These are phyloP conservation scores for Zygogramma bicolorata DNA, from an alignment of 2,888 invertebrate genomes.

Conservation along the genomic window DNA sequence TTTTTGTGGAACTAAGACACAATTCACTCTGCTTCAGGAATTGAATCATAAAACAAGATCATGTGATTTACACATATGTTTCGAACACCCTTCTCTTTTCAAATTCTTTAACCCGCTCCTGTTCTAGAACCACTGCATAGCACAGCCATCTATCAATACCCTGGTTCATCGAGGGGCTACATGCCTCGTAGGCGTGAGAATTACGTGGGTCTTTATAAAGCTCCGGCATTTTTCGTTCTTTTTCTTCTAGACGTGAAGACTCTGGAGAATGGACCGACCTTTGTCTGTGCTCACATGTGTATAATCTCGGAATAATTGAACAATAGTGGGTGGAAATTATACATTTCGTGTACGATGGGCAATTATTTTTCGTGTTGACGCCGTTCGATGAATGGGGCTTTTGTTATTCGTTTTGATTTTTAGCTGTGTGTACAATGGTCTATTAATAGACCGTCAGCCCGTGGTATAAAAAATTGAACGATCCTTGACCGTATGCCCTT, in stretches of 20 bases:
- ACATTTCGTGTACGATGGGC: slow-evolving; percentile 9
- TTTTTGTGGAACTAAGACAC: too few relatives aligned
- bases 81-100: too few relatives aligned
- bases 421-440: slow-evolving; percentile 10
- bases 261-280: slow-evolving; percentile 23
- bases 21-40: too few relatives aligned
- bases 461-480: too few relatives aligned
- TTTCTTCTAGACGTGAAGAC: slow-evolving; percentile 11
- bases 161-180: slow-evolving; percentile 5
- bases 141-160: slow-evolving; percentile 8
- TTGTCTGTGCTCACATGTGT: slow-evolving; percentile 39
- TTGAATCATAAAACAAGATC: too few relatives aligned
- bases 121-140: not conserved
- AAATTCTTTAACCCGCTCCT: too few relatives aligned
- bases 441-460: not conserved
- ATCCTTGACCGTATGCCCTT: too few relatives aligned
- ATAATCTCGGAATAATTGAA: slow-evolving; percentile 36
- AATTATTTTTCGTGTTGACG: slow-evolving; percentile 8
- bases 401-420: slow-evolving; percentile 12
- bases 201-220: slow-evolving; percentile 19
- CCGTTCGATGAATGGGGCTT: slow-evolving; percentile 7
- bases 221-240: not conserved
- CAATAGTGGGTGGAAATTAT: slow-evolving; percentile 42
- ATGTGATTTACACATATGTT: too few relatives aligned
- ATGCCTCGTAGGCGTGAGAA: slow-evolving; percentile 26